These are phyloP conservation scores for Frankliniella intonsa DNA, from an alignment of 2,888 invertebrate species.

Conservation along the genomic window DNA sequence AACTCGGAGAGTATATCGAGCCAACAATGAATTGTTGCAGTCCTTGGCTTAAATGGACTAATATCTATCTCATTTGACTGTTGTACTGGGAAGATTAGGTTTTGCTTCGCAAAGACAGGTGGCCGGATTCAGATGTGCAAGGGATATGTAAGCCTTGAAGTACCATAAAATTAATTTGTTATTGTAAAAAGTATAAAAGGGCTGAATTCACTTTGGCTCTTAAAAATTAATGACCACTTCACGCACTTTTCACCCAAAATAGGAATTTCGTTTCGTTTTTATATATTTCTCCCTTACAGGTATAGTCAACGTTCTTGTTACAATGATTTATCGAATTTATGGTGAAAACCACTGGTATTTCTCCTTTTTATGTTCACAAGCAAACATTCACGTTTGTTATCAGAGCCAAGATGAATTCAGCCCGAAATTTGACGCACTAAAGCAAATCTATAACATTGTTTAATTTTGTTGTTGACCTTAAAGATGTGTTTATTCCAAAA, in stretches of 20 bases:
- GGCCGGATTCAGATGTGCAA: not conserved
- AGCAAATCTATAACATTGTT: constrained; percentile 27
- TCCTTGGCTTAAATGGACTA: not conserved
- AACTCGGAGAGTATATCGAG: constrained; percentile 8
- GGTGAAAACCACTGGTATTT: too few species aligned
- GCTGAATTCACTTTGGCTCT: constrained; percentile 25
- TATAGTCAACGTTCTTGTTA: too few species aligned
- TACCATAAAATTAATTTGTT: constrained; percentile 5
- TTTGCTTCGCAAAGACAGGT: not conserved
- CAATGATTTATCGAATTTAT: too few species aligned
- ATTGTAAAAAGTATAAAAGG: constrained; percentile 21
- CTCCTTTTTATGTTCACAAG: not conserved
- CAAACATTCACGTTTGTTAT: not conserved
- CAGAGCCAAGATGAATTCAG: constrained; percentile 19
- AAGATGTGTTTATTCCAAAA: constrained; percentile 18
- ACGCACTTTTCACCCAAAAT: not conserved
- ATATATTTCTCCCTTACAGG: not conserved
- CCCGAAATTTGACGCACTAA: constrained; percentile 22
- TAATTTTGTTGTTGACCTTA: constrained; percentile 22
- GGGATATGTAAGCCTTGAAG: not conserved
- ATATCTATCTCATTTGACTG: not conserved
- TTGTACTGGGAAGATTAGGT: not conserved
- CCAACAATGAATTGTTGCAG: not conserved
- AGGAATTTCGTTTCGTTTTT: not conserved
- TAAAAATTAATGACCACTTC: not conserved